These are phyloP conservation scores for Smithornis capensis DNA, from an alignment of 2,113 vertebrate species.

Conservation along the genomic window DNA sequence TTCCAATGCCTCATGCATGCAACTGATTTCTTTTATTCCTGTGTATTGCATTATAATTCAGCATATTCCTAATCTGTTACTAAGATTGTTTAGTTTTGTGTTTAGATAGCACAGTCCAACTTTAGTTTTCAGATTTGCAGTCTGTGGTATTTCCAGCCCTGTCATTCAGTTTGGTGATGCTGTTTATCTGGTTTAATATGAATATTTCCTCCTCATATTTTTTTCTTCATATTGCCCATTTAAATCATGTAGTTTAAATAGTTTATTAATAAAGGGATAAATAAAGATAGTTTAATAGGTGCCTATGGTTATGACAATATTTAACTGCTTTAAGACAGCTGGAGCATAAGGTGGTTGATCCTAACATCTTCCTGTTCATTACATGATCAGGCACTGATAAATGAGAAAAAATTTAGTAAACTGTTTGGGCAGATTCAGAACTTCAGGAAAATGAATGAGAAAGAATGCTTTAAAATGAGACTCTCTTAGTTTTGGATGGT, in stretches of 20 bases:
- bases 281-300: background rate
- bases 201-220: background rate
- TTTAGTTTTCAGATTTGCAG: background rate
- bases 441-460: background rate
- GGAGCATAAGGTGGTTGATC: background rate
- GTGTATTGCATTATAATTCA: background rate
- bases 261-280: background rate
- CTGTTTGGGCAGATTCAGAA: background rate
- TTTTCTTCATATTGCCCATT: background rate
- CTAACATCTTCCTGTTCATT: background rate
- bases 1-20: background rate
- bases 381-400: background rate
- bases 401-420: background rate
- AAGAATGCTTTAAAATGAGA: background rate
- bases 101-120: background rate
- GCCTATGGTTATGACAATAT: background rate
- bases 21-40: background rate
- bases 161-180: background rate
- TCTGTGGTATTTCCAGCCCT: background rate
- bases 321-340: background rate
- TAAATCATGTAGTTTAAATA: background rate
- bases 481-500: background rate
- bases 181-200: background rate
- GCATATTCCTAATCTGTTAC: background rate
- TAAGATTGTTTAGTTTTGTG: background rate